Percentiles rank a stretch among this genome's conserved stretches.
Conservation (phyloP, 2,888 invertebrate species). For the Steinernema hermaphroditum region DNA sequence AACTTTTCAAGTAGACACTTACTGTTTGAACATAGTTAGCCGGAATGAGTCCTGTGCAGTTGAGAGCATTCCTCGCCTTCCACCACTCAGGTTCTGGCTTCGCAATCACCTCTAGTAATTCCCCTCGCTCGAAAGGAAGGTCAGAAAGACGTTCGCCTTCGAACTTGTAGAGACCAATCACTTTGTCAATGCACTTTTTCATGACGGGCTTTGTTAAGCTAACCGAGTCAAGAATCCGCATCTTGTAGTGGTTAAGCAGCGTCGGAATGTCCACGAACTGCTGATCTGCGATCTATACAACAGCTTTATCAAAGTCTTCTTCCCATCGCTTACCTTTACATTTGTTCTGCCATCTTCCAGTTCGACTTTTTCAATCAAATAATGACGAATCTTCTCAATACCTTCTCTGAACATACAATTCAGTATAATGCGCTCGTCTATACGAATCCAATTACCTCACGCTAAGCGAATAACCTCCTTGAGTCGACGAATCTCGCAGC, state of each 20-base stretch:
- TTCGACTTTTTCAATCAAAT: constrained; percentile 51
- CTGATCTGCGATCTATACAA: constrained; percentile 92
- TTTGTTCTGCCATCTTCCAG: constrained; percentile 46
- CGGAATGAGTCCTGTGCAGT: constrained; percentile 88
- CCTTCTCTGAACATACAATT: constrained; percentile 32
- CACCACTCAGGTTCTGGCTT: constrained; percentile 99
- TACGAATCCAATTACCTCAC: constrained; percentile 46
- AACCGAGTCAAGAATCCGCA: constrained; percentile 93
- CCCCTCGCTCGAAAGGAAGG: constrained; percentile 90
- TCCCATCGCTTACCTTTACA: constrained; percentile 36
- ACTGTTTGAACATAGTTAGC: constrained; percentile 80
- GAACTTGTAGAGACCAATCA: constrained; percentile 47
- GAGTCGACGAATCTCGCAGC: constrained; percentile 51
- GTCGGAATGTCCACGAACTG: constrained; percentile 87
- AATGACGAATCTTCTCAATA: constrained; percentile 49
- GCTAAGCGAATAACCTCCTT: constrained; percentile 55
- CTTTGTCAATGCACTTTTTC: constrained; percentile 32
- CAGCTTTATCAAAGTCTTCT: too few relatives aligned
- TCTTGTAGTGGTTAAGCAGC: constrained; percentile 87
- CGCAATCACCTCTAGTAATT: constrained; percentile 81
- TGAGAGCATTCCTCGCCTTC: constrained; percentile 87
- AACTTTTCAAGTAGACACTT: constrained; percentile 2
- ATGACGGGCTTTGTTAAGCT: constrained; percentile 80
- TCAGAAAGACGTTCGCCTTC: constrained; percentile 84
- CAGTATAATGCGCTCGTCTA: background rate